Percentiles rank a stretch among this genome's conserved stretches.
These are phyloP conservation scores for Caenorhabditis sinica DNA, from an alignment of 2,888 invertebrate genomes.

Conservation along the genomic window DNA sequence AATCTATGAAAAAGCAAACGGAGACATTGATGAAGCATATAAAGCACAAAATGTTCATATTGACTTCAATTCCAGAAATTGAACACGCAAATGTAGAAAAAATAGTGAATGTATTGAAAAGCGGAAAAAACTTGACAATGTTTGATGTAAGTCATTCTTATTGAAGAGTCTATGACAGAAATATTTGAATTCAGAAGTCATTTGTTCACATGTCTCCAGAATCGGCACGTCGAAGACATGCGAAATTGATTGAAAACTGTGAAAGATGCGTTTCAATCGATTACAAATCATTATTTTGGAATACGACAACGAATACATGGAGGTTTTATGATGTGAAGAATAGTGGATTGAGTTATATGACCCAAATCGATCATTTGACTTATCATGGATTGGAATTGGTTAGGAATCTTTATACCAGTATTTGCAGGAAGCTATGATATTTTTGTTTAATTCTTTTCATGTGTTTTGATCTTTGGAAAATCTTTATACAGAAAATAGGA, in stretches of 20 bases:
- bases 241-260: slow-evolving; percentile 12
- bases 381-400: slow-evolving; percentile 29
- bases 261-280: slow-evolving; percentile 23
- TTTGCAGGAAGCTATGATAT: slow-evolving; percentile 12
- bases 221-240: slow-evolving; percentile 15
- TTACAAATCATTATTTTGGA: slow-evolving; percentile 21
- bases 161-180: neutral
- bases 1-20: slow-evolving; percentile 23
- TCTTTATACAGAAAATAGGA: neutral
- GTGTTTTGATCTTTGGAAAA: neutral
- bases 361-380: slow-evolving; percentile 26
- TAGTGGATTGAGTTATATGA: slow-evolving; percentile 28
- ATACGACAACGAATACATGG: slow-evolving; percentile 26
- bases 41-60: slow-evolving; percentile 26
- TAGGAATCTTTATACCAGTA: slow-evolving; percentile 6
- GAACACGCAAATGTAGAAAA: neutral
- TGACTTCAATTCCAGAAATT: slow-evolving; percentile 25
- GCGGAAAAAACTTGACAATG: neutral
- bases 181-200: neutral
- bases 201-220: slow-evolving; percentile 13
- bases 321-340: slow-evolving; percentile 23
- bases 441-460: neutral
- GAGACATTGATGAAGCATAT: neutral
- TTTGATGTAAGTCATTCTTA: slow-evolving; percentile 34
- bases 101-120: slow-evolving; percentile 10